Base-by-base conservation (phyloP, 2,797 vertebrate species). In the Spheniscus humboldti region DNA sequence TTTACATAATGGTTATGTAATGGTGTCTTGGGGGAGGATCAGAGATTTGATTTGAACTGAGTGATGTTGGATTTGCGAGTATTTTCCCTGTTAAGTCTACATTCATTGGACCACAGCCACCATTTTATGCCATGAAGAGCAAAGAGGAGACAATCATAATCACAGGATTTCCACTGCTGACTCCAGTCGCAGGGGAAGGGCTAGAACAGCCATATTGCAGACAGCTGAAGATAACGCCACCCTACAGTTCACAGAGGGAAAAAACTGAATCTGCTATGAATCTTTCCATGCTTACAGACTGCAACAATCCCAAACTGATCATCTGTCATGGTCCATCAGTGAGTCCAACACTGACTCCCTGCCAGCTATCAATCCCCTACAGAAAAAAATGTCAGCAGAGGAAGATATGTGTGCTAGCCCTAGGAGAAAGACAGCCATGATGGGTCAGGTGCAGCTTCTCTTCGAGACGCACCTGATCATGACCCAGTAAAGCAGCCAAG, bases 1-100 rank as follows among this genome's bases (percentile, higher is more conserved):
- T 96, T 97, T 96, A 92, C 72, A 79, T 90, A 89, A 92, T 43
- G 56, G 81, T 91, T 94, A 76, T 83, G 85, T 74, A 92, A 87
- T 13, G 16, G 63, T 71, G 59, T 87, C 67, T 82, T 74, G 76
- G 56, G 91, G 63, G 74, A 95, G 78, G 82, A 91, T 67, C 78
- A 92, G 87, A 55, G 47, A 66, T 69, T 63, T 79, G 63, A 79
- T 79, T 84, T 55, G 73, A 92, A 92, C 37, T 64, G 63, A 85
- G 24, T 18, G 59, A 76, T 73, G 73, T 7, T 74, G 50, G 62
- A 66, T 86, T 85, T 62, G 59, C 0, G 2, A 75, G 55, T 24
- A 12, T 80, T 94, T 86, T 73, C 52, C 75, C 78, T 73, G 5
- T 69, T 75, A 78, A 68, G 31, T 27, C 53, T 62, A 15, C 47